Percentiles rank a stretch among this genome's conserved stretches.
Conservation (phyloP, 2,797 vertebrate genomes). For the Alauda arvensis region DNA sequence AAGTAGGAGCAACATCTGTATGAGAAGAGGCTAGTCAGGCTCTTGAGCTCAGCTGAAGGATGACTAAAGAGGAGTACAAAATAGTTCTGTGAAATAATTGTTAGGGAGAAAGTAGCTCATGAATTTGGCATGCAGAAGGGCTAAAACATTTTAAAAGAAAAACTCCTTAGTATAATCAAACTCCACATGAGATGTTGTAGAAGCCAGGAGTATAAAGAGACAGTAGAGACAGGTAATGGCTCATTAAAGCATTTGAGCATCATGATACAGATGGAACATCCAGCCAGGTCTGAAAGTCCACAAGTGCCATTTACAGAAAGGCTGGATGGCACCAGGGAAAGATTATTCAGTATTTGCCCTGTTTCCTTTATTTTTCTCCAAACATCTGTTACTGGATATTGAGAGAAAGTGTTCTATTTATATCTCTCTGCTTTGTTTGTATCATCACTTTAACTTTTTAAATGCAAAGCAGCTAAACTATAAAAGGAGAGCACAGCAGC, state of each 20-base stretch:
- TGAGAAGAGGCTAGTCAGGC: not conserved
- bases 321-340: not conserved
- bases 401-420: not conserved
- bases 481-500: not conserved
- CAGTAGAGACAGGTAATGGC: not conserved
- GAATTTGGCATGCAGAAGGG: not conserved
- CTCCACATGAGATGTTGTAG: not conserved
- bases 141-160: not conserved
- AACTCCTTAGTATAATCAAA: not conserved
- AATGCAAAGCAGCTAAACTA: not conserved
- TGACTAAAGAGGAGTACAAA: not conserved
- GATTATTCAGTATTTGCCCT: not conserved
- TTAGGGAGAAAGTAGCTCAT: not conserved
- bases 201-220: constrained; percentile 6
- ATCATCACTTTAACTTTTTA: not conserved
- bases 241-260: not conserved
- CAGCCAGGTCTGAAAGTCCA: not conserved
- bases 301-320: not conserved
- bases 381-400: not conserved
- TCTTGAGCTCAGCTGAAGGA: not conserved
- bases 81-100: not conserved
- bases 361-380: constrained; percentile 4
- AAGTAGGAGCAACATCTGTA: not conserved
- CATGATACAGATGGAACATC: not conserved
- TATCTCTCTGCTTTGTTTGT: not conserved